Conservation (phyloP, 2,113 vertebrate species). For the Rhinopomastus cyanomelas region DNA sequence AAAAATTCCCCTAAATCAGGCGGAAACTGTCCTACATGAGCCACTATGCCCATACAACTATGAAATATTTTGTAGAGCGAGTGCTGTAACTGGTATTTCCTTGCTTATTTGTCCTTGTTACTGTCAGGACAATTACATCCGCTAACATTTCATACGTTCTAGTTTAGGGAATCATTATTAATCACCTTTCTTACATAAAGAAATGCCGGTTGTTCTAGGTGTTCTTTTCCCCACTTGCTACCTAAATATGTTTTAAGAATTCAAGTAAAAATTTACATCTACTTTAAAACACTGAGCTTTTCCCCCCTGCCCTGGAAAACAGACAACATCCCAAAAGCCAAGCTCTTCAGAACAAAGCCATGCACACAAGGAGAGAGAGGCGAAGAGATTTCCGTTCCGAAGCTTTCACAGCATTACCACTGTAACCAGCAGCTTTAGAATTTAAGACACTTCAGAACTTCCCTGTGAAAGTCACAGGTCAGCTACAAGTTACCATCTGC, state of each 20-base stretch:
- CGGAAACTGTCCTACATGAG: not conserved
- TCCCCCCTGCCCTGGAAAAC: not conserved
- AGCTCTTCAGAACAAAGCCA: constrained; percentile 8
- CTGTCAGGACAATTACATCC: not conserved
- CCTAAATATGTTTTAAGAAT: not conserved
- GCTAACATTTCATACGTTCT: not conserved
- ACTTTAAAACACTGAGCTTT: not conserved
- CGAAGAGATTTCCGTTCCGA: not conserved
- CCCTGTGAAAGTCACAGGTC: not conserved
- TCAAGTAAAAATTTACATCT: not conserved
- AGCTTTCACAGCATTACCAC: not conserved
- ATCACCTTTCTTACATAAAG: not conserved
- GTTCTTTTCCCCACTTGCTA: not conserved
- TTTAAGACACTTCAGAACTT: constrained; percentile 27
- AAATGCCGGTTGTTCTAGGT: not conserved
- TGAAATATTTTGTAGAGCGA: not conserved
- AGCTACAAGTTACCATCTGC: not conserved
- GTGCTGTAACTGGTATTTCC: not conserved
- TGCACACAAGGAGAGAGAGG: not conserved
- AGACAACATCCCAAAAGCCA: not conserved
- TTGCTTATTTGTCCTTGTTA: not conserved
- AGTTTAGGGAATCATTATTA: not conserved
- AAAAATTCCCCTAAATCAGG: not conserved
- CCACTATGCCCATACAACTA: not conserved
- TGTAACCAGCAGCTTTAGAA: not conserved